Base-by-base conservation (phyloP, 2,888 invertebrate genomes). In the Cecidostiba fungosa region DNA sequence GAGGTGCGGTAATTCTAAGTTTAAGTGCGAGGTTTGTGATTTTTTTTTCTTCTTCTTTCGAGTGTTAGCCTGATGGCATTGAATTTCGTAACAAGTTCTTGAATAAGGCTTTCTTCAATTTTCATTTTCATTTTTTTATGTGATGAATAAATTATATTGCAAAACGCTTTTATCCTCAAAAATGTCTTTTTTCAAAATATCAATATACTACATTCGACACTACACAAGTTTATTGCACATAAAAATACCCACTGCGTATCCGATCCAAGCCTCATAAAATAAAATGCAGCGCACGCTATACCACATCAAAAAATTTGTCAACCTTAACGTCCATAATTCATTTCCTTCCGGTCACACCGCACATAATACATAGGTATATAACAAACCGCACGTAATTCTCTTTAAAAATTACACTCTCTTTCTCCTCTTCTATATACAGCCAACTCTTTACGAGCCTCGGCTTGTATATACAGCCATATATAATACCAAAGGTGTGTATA, bases 321-420 rank as follows among this genome's bases (percentile, higher is more conserved):
- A 66, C 66, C 66, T 66, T 66, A 29, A 66, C 66, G 66, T 66
- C 29, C 66, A 66, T 66, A 66, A 66, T 29, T 66, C 29, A 66
- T 66, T 66, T 66, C 66, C 66, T 66, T 66, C 29, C 66, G 66
- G 66, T 23, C 26, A 29, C 12, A n/a, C 43, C 1, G 1, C 43
- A 12, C 43, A 12, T 10, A 43, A 6, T 43, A 43, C 12, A 43
- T 32, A 32, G 16, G 2, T 26, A 26, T 19, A 69, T 36, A 70
- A 70, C 70, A 3, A 36, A 70, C 70, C 32, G 16, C 36, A 0
- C 6, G 66, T 8, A 14, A 10, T 5, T 62, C 62, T 23, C 36
- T 36, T 10, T 39, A 39, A 72, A 70, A 72, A 72, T 72, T 72
- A 36, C 39, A 14, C 70, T 32, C 16, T 26, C 66, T 12, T 19